phyloP scores from a whole-genome alignment of 2,113 vertebrate genomes.

The Motacilla alba region DNA sequence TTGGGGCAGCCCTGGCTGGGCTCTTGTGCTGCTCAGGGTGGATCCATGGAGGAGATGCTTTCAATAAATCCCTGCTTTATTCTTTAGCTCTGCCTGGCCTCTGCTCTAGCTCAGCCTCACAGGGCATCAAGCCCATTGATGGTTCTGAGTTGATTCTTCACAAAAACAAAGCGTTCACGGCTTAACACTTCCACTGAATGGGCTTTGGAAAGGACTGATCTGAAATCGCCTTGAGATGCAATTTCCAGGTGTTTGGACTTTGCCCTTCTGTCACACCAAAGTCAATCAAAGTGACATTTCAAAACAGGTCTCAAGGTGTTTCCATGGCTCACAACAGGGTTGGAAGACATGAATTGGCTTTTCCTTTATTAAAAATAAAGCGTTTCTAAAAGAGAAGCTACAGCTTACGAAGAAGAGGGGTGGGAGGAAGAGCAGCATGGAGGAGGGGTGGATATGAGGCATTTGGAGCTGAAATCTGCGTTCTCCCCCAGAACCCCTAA shows the following conservation, averaged over 20 bases:
- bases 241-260: not conserved
- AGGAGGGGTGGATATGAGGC: not conserved
- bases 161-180: not conserved
- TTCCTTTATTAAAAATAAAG: not conserved
- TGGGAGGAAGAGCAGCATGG: not conserved
- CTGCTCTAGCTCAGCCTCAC: not conserved
- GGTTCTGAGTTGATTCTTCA: not conserved
- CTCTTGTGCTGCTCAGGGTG: too few species aligned
- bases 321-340: not conserved
- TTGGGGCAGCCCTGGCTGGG: too few species aligned
- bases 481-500: not conserved
- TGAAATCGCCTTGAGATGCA: not conserved
- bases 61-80: not conserved
- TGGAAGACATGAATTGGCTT: not conserved
- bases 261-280: not conserved
- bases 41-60: too few species aligned
- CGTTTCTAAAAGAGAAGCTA: not conserved
- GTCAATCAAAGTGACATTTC: not conserved
- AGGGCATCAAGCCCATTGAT: not conserved
- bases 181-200: not conserved
- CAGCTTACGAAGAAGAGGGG: not conserved
- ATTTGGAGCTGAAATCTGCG: not conserved
- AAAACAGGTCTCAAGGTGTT: not conserved
- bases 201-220: not conserved
- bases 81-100: not conserved